Base-by-base conservation (phyloP, 2,113 vertebrate genomes). In the Pelvicachromis taeniatus region DNA sequence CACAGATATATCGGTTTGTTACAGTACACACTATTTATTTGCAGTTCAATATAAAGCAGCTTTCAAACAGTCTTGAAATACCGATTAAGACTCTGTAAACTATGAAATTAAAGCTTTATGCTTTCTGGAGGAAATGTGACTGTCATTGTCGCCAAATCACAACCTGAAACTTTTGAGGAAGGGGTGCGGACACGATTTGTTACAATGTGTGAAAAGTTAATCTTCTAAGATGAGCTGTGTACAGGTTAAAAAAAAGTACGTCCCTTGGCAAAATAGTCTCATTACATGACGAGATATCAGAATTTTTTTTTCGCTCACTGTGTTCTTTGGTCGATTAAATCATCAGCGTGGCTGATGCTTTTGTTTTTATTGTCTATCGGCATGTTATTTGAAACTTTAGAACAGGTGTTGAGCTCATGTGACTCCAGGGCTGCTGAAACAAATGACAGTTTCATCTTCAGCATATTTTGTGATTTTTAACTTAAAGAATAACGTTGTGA, bases 51-150 rank as follows among this genome's bases (percentile, higher is more conserved):
- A 84, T 90, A 94, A 90, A 94, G 87, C 88, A 93, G 90, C 88
- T 87, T 90, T 91, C 91, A 87, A 95, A 94, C 94, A 94, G 92
- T 95, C 90, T 93, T 89, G 13, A 89, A 90, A 85, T 83, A 88
- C n/a, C 82, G 63, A 86, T 70, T 53, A 82, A n/a, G 55, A 77
- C 82, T 84, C 21, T 90, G 91, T 93, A 90, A 94, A 92, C 80
- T 1, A 45, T 87, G 29, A 90, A 91, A 84, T 90, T 92, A 93
- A 94, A 94, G 91, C 90, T 90, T 88, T 78, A 83, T 89, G 89
- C 87, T 91, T 85, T 89, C 73, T 87, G 54, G 23, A 63, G 45
- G 21, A 84, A 88, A 83, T 6, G 10, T 77, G 80, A 85, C 79
- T 52, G 78, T 88, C 75, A 21, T 35, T 68, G 33, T 59, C 58